phyloP scores from a whole-genome alignment of 2,113 vertebrate species.

The Eubucco bourcierii region DNA sequence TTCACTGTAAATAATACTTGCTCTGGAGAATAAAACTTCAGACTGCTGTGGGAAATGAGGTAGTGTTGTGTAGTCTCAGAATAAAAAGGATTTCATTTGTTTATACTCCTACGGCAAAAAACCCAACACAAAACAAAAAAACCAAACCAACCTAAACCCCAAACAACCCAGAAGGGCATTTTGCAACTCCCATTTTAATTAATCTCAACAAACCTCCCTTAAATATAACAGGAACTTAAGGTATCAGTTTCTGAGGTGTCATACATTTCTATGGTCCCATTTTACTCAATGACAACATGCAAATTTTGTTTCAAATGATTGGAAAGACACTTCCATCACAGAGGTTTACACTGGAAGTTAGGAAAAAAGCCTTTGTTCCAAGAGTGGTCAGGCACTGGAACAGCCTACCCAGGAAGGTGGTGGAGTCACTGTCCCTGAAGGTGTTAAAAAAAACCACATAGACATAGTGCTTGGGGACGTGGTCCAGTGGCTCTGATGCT shows the following conservation, averaged over 20 bases:
- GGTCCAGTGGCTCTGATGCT: too few relatives aligned
- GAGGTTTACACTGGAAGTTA: background rate
- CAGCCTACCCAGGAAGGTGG: too few relatives aligned
- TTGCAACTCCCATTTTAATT: background rate
- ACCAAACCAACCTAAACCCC: background rate
- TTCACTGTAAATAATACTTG: slow-evolving; percentile 4
- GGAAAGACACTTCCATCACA: background rate
- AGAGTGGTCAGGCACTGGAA: too few relatives aligned
- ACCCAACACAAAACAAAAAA: too few relatives aligned
- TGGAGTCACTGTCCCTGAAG: too few relatives aligned
- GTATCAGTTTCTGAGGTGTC: background rate
- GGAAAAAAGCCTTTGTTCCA: too few relatives aligned
- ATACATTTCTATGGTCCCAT: background rate
- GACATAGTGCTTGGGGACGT: too few relatives aligned
- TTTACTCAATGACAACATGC: background rate
- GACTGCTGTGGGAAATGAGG: background rate
- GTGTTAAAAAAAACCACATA: too few relatives aligned
- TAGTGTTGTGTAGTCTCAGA: background rate
- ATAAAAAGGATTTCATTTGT: background rate
- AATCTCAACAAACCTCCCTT: background rate
- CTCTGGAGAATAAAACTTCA: background rate
- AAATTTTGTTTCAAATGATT: background rate
- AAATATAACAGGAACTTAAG: background rate
- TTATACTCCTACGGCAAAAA: background rate
- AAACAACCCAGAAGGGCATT: background rate